These are phyloP conservation scores for Mellilla xanthometata DNA, from an alignment of 2,888 invertebrate species.

Conservation along the genomic window DNA sequence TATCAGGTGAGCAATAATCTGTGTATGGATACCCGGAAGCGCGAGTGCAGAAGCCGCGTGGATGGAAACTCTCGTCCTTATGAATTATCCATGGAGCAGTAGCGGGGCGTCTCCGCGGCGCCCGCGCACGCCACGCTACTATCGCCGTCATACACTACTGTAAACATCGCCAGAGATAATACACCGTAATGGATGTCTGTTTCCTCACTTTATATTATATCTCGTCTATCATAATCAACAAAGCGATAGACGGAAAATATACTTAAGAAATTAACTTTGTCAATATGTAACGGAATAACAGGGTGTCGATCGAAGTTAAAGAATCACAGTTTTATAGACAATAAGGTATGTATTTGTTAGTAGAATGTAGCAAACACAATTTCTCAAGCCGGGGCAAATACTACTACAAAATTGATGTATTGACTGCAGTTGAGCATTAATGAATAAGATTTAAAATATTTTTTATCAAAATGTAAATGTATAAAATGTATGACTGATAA, in stretches of 20 bases:
- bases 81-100: constrained; percentile 68
- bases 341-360: too few species aligned
- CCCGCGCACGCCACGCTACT: constrained; percentile 53
- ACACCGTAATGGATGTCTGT: constrained; percentile 50
- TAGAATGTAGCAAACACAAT: too few species aligned
- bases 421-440: too few species aligned
- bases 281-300: too few species aligned
- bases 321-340: too few species aligned
- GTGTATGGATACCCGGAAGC: constrained; percentile 57
- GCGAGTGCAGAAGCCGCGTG: constrained; percentile 26
- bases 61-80: constrained; percentile 51
- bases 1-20: constrained; percentile 45
- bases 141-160: constrained; percentile 41
- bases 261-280: too few species aligned
- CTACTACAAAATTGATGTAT: too few species aligned
- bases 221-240: constrained; percentile 50
- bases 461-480: constrained; percentile 12
- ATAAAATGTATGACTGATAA: constrained; percentile 14
- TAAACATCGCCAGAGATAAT: constrained; percentile 61
- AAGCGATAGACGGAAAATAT: too few species aligned
- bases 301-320: too few species aligned
- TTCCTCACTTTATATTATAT: constrained; percentile 50
- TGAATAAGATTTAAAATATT: too few species aligned
- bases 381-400: too few species aligned
- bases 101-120: constrained; percentile 62